phyloP scores from a whole-genome alignment of 2,888 invertebrate genomes.

The Macrosoma leucophasiata region DNA sequence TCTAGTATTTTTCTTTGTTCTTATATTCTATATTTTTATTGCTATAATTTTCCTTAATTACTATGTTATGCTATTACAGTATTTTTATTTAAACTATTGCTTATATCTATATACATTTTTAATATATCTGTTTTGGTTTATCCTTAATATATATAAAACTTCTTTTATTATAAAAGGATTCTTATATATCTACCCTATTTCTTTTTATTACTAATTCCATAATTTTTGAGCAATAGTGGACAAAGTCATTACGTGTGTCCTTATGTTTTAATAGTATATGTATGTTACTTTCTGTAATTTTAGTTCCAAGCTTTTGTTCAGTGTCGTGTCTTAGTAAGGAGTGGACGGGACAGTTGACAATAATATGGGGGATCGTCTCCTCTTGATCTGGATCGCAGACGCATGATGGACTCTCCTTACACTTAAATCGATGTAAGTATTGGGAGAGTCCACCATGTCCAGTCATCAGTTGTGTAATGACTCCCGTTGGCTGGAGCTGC shows the following conservation, averaged over 20 bases:
- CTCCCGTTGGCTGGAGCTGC: background rate
- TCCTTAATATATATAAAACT: no score
- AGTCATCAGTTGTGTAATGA: slow-evolving; percentile 5
- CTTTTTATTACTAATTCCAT: slow-evolving; percentile 1
- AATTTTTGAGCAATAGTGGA: slow-evolving; percentile 1
- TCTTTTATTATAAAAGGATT: background rate
- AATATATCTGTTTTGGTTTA: no score
- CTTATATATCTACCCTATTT: background rate
- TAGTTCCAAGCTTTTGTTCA: background rate
- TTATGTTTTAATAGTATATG: background rate
- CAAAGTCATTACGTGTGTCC: no score
- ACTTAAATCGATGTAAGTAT: slow-evolving; percentile 18
- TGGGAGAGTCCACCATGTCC: slow-evolving; percentile 16
- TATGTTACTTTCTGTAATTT: background rate
- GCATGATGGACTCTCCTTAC: slow-evolving; percentile 13
- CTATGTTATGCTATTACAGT: background rate
- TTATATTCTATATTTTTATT: background rate
- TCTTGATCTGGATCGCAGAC: slow-evolving; percentile 4
- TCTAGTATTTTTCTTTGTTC: no score
- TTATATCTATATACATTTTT: background rate
- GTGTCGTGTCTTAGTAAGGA: background rate
- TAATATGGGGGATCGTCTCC: slow-evolving; percentile 4
- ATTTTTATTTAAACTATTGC: background rate
- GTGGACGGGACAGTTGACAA: background rate
- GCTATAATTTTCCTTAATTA: background rate